Evolutionary conservation across 2,113 vertebrate species (phyloP).

Genomic region (Anhinga anhinga): DNA sequence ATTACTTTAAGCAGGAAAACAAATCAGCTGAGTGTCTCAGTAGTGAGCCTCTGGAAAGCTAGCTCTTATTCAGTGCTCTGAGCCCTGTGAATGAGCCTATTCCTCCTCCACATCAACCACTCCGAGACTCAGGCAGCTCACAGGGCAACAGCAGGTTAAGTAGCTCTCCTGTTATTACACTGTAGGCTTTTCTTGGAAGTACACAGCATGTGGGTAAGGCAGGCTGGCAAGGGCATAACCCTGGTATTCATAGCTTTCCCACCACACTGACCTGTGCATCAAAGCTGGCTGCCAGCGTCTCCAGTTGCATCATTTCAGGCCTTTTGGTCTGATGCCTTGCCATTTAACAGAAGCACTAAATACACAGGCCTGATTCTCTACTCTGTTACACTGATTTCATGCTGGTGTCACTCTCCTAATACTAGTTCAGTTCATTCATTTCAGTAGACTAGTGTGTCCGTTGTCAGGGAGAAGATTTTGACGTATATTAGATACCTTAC

Average conservation of each 20-base stretch:
- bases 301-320: slow-evolving; percentile 21
- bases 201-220: slow-evolving; percentile 14
- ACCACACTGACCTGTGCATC: slow-evolving; percentile 10
- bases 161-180: background rate
- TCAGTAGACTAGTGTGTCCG: background rate
- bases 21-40: background rate
- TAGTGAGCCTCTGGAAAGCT: background rate
- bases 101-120: background rate
- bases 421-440: background rate
- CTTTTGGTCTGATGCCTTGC: slow-evolving; percentile 24
- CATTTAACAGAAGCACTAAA: background rate
- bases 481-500: background rate
- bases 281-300: slow-evolving; percentile 35
- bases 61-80: background rate
- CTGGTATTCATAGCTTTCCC: slow-evolving; percentile 54
- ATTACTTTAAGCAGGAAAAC: background rate
- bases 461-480: background rate
- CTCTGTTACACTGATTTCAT: background rate
- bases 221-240: slow-evolving; percentile 60
- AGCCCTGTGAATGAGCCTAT: background rate
- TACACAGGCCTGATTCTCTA: slow-evolving; percentile 1
- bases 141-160: slow-evolving; percentile 6
- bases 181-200: slow-evolving; percentile 57
- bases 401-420: background rate
- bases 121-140: background rate